Evolutionary conservation across 2,888 invertebrate species (phyloP), one percentile per base, ranked within the genome.

Genomic region (Melanchra persicariae): DNA sequence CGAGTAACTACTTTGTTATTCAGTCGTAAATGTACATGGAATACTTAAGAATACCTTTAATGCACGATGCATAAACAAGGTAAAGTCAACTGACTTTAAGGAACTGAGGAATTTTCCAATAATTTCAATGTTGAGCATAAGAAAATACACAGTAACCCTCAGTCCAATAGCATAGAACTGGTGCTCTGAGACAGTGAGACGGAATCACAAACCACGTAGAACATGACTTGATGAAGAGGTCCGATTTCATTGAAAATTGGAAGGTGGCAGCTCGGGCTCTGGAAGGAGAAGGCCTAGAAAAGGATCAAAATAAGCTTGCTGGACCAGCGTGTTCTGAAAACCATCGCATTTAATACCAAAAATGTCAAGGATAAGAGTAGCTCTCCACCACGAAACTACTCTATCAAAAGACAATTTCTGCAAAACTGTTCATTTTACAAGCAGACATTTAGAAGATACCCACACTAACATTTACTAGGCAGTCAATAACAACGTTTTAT

Each of bases 1-100:
- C 74, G 71, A 82, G 73, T 73, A 73, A 43, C 54, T 68, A 71
- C 65, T 68, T 51, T 17, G 24, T 54, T 76, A 82, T 74, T 77
- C 77, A 77, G 54, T 43, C n/a, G 22, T 17, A 58, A 66, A 45
- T 57, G 57, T 65, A 65, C 49, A 70, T 30, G 34, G 65, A 71
- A 63, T 66, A 64, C 45, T 54, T 47, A 59, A 62, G 10, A 52
- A 55, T 62, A n/a, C n/a, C n/a, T n/a, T n/a, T 49, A 54, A 54
- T 58, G 22, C n/a, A 58, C 49, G 61, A 37, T 58, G 49, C 49
- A 45, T n/a, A 12, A n/a, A 22, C 37, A 57, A 4, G 1, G 17
- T 57, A 1, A 2, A n/a, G 1, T 4, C 0, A 40, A 12, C 1
- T 5, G 17, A n/a, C 19, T 19, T 70, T 1, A 26, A 58, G 19